phyloP scores from a whole-genome alignment of 2,888 invertebrate species.

The Drosophila tripunctata region DNA sequence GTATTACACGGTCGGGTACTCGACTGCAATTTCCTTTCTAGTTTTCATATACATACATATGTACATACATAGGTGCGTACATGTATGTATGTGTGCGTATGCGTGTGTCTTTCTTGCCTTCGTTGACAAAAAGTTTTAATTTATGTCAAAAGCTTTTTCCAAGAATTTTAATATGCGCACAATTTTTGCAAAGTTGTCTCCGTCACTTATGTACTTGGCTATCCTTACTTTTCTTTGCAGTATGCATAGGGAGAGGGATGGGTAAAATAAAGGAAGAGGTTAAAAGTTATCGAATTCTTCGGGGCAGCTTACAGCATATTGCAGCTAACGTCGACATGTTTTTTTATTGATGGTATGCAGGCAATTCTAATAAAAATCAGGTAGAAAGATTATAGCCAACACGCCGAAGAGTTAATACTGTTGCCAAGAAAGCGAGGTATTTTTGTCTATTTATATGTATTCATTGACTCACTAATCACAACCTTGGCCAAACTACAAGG shows the following conservation, averaged over 20 bases:
- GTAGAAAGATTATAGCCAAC: background rate
- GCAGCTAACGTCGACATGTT: conserved; percentile 6
- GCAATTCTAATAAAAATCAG: background rate
- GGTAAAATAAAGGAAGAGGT: background rate
- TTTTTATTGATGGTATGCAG: background rate
- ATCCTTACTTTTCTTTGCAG: conserved; percentile 15
- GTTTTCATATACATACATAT: background rate
- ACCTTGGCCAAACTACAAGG: too few relatives aligned
- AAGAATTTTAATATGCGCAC: conserved; percentile 84
- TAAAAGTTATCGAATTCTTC: conserved; percentile 57
- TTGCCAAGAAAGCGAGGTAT: too few relatives aligned
- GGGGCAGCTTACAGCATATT: conserved; percentile 9
- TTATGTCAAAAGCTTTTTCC: conserved; percentile 83
- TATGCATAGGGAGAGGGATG: background rate
- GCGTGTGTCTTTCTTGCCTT: conserved; percentile 23
- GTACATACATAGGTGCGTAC: conserved; percentile 1
- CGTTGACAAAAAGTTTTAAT: conserved; percentile 83
- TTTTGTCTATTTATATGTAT: too few relatives aligned
- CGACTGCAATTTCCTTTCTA: too few relatives aligned
- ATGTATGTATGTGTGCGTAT: conserved; percentile 12
- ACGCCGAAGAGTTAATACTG: background rate
- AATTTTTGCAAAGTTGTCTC: conserved; percentile 72
- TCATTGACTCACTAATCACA: too few relatives aligned
- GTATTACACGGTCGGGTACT: too few relatives aligned
- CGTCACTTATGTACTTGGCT: conserved; percentile 49